Evolutionary conservation across 2,888 invertebrate genomes (phyloP).

Genomic region (Mylabris sibirica): DNA sequence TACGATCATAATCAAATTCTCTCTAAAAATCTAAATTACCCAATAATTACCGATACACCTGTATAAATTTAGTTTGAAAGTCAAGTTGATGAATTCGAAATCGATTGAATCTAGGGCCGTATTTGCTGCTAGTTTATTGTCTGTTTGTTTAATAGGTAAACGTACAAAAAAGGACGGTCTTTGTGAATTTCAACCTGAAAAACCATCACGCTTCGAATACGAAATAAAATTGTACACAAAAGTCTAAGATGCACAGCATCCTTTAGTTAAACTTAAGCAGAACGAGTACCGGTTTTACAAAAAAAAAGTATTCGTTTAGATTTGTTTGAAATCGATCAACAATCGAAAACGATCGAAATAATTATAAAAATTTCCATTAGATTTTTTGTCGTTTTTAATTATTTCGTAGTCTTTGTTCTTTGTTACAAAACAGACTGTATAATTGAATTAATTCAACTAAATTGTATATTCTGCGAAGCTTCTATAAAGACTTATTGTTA

Average conservation of each 20-base stretch:
- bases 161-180: slow-evolving; percentile 25
- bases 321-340: not conserved
- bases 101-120: too few species aligned
- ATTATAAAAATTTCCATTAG: not conserved
- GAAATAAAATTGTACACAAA: not conserved
- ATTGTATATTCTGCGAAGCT: not conserved
- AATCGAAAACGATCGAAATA: not conserved
- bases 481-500: not conserved
- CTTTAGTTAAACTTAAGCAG: too few species aligned
- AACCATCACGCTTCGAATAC: not conserved
- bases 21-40: too few species aligned
- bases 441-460: slow-evolving; percentile 2
- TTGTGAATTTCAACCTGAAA: slow-evolving; percentile 8
- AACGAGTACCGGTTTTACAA: slow-evolving; percentile 1
- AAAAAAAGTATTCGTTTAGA: not conserved
- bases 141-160: not conserved
- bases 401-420: not conserved
- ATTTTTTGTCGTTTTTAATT: not conserved
- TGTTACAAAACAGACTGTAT: not conserved
- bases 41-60: too few species aligned
- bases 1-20: too few species aligned
- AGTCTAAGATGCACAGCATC: not conserved
- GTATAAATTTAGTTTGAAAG: too few species aligned
- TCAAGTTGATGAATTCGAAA: too few species aligned
- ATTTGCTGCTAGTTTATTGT: too few species aligned